Percentiles rank a stretch among this genome's conserved stretches.
Evolutionary conservation across 2,888 invertebrate species (phyloP).

Genomic region (Diadegma fenestrale): DNA sequence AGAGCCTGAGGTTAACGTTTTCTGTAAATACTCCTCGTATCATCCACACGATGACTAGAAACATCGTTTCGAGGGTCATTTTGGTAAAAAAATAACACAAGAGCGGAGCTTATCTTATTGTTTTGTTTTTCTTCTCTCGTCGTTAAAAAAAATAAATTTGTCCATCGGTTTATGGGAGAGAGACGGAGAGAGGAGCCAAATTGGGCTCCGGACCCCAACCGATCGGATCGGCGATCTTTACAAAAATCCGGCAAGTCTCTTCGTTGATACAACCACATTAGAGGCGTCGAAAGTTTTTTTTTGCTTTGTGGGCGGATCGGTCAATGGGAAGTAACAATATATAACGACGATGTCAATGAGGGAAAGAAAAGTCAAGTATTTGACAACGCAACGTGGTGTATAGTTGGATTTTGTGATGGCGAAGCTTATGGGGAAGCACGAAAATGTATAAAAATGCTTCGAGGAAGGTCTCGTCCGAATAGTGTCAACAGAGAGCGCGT

Average conservation of each 20-base stretch:
- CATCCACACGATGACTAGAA: conserved; percentile 81
- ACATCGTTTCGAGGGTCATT: conserved; percentile 79
- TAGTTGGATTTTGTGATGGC: neutral
- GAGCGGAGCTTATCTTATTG: conserved; percentile 72
- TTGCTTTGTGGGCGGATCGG: conserved; percentile 80
- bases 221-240: neutral
- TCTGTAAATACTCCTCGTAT: conserved; percentile 62
- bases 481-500: neutral
- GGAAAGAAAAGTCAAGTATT: conserved; percentile 19
- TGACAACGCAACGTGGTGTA: neutral
- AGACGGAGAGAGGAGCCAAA: conserved; percentile 18
- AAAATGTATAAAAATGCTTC: neutral
- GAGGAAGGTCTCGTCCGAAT: neutral
- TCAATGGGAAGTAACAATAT: conserved; percentile 75
- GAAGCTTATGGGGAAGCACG: neutral
- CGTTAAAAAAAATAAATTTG: conserved; percentile 80
- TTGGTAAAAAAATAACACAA: conserved; percentile 83
- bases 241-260: neutral
- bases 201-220: neutral
- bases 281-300: conserved; percentile 2
- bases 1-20: conserved; percentile 66
- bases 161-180: conserved; percentile 33
- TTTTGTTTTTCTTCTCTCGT: conserved; percentile 17
- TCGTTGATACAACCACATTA: conserved; percentile 4
- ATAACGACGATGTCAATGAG: conserved; percentile 29